phyloP scores from a whole-genome alignment of 1,140 invertebrate species.

The Zaprionus camerounensis region DNA sequence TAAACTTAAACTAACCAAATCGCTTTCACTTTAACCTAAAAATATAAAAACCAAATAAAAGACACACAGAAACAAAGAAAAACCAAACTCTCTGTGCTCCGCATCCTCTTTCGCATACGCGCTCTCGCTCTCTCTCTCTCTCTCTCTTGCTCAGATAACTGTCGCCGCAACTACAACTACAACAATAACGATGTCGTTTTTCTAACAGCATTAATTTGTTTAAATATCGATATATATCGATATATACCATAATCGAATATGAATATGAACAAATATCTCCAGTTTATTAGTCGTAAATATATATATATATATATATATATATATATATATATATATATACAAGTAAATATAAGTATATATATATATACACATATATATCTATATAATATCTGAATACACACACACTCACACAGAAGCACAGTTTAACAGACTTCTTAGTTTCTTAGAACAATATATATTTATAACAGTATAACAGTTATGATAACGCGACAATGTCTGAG shows the following conservation, averaged over 20 bases:
- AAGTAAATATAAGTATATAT: constrained; percentile 37
- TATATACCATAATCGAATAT: constrained; percentile 13
- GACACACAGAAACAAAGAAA: constrained; percentile 5
- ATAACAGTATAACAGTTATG: constrained; percentile 1
- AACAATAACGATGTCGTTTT: constrained; percentile 36
- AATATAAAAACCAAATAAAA: constrained; percentile 23
- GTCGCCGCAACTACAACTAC: constrained; percentile 17
- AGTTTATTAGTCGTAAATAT: constrained; percentile 24
- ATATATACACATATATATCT: constrained; percentile 44
- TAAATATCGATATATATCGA: constrained; percentile 8
- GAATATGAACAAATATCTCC: constrained; percentile 11
- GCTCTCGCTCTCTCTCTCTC: constrained; percentile 20
- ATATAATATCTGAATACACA: constrained; percentile 21
- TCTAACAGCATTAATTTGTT: constrained; percentile 27
- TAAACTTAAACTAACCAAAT: constrained; percentile 51
- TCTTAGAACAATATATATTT: neutral
- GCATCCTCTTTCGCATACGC: neutral
- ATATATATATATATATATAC: constrained; percentile 41
- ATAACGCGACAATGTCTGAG: neutral
- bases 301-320: constrained; percentile 39
- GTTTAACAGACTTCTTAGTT: neutral
- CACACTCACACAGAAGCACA: neutral
- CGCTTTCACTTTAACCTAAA: constrained; percentile 63
- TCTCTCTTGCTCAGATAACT: constrained; percentile 28
- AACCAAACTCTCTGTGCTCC: constrained; percentile 7